Evolutionary conservation across 2,888 invertebrate genomes (phyloP).

Genomic region (Archips xylosteana): DNA sequence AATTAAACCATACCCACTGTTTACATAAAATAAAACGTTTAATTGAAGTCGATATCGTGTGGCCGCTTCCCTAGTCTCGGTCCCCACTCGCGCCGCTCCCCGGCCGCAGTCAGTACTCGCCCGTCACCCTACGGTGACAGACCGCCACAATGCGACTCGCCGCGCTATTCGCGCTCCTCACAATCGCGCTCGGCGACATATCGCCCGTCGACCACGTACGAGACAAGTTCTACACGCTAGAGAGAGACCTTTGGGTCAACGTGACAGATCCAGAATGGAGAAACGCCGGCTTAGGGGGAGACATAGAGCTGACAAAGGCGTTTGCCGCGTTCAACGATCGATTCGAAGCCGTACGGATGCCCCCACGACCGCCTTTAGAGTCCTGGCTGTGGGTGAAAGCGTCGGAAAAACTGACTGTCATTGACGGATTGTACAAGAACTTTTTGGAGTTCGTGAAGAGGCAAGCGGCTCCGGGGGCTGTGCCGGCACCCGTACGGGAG

Average conservation of each 20-base stretch:
- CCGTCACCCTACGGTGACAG: conserved; percentile 62
- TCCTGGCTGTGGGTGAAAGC: conserved; percentile 88
- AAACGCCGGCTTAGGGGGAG: conserved; percentile 73
- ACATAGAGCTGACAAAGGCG: conserved; percentile 84
- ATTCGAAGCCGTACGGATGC: conserved; percentile 68
- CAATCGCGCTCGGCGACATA: conserved; percentile 61
- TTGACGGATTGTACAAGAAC: conserved; percentile 88
- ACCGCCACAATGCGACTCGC: conserved; percentile 63
- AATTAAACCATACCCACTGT: not conserved
- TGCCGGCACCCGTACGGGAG: conserved; percentile 69
- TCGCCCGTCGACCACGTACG: conserved; percentile 86
- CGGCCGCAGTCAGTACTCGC: conserved; percentile 62
- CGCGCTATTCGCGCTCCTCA: conserved; percentile 63
- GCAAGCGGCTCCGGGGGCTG: conserved; percentile 69
- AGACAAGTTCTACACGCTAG: conserved; percentile 84
- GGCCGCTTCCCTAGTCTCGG: conserved; percentile 57
- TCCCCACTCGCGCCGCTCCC: conserved; percentile 59
- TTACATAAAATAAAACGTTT: not conserved
- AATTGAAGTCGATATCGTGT: conserved; percentile 26
- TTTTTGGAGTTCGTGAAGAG: conserved; percentile 87
- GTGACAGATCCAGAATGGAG: conserved; percentile 73
- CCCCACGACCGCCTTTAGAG: conserved; percentile 60
- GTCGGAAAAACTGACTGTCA: conserved; percentile 85
- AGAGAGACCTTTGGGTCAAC: conserved; percentile 81
- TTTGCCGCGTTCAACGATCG: conserved; percentile 85